These are phyloP conservation scores for Rhadinocentrus ornatus DNA, from an alignment of 2,797 vertebrate species.

Conservation along the genomic window DNA sequence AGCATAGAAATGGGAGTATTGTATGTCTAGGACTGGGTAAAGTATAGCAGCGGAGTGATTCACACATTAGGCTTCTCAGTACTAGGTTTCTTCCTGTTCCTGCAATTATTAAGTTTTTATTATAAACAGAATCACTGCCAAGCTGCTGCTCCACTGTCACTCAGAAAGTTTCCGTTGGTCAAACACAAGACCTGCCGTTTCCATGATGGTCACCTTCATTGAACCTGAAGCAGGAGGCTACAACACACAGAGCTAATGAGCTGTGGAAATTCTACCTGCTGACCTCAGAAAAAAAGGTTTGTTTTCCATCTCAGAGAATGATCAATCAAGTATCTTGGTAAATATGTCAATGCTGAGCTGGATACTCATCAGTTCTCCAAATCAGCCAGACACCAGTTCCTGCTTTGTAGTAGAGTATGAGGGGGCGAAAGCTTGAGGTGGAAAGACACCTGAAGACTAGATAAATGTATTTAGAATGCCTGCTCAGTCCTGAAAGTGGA, in stretches of 20 bases:
- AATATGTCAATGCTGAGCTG: slow-evolving; percentile 10
- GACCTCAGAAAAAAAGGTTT: slow-evolving; percentile 1
- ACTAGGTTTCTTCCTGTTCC: slow-evolving; percentile 12
- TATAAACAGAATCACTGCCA: slow-evolving; percentile 23
- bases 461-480: neutral
- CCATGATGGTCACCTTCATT: neutral
- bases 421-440: neutral
- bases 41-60: neutral
- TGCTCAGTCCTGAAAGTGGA: neutral
- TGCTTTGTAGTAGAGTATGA: slow-evolving; percentile 1
- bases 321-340: slow-evolving; percentile 13
- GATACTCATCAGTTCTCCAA: neutral
- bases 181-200: slow-evolving; percentile 20
- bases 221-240: slow-evolving; percentile 2
- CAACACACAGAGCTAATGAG: slow-evolving; percentile 31
- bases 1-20: neutral
- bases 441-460: neutral
- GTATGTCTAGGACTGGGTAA: slow-evolving; percentile 9
- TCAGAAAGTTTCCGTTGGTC: slow-evolving; percentile 11
- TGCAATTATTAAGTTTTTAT: slow-evolving; percentile 42
- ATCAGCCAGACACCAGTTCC: neutral
- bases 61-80: slow-evolving; percentile 15
- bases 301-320: slow-evolving; percentile 1
- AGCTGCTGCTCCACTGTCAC: neutral
- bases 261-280: neutral